Evolutionary conservation across 1,140 invertebrate genomes (phyloP).

Genomic region (Brachionus rubens): DNA sequence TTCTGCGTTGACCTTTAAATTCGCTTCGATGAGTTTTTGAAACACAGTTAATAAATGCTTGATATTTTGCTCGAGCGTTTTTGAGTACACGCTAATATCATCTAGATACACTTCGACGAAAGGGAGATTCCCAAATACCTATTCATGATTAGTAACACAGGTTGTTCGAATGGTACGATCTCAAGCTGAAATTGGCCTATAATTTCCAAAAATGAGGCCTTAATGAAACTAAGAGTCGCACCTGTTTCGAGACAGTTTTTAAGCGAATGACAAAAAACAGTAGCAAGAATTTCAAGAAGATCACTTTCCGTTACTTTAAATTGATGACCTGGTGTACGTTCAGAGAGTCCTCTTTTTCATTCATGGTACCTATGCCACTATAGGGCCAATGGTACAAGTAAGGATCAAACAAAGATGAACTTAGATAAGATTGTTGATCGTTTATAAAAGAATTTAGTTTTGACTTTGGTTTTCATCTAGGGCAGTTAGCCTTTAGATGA

Average conservation of each 20-base stretch:
- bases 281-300: neutral
- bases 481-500: no score
- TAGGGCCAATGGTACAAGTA: no score
- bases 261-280: neutral
- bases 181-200: neutral
- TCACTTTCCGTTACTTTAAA: neutral
- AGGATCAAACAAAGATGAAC: neutral
- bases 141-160: neutral
- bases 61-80: neutral
- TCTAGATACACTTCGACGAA: neutral
- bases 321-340: neutral
- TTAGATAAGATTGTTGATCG: no score
- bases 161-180: neutral
- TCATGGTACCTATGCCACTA: neutral
- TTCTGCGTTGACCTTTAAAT: slow-evolving; percentile 48
- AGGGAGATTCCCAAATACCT: neutral
- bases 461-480: no score
- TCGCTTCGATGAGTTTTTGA: neutral
- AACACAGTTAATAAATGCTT: neutral
- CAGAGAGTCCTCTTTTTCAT: slow-evolving; percentile 47
- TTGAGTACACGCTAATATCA: neutral
- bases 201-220: neutral
- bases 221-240: neutral
- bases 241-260: slow-evolving; percentile 9
- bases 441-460: no score